These are phyloP conservation scores for Stictocephala bisonia DNA, from an alignment of 2,888 invertebrate species.

Conservation along the genomic window DNA sequence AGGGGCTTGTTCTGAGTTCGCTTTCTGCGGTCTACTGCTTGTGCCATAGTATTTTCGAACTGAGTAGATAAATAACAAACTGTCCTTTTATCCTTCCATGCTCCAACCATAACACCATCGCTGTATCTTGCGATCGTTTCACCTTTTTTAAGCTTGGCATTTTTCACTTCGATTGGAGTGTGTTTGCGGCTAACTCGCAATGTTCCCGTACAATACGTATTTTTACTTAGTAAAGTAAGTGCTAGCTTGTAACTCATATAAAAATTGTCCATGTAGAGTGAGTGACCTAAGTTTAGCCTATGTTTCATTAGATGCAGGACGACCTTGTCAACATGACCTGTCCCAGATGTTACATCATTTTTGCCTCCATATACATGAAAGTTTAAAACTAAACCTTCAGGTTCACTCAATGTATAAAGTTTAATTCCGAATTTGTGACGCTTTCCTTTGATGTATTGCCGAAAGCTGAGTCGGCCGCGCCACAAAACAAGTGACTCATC, in stretches of 20 bases:
- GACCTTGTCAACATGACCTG: constrained; percentile 43
- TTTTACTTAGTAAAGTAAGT: not conserved
- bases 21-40: not conserved
- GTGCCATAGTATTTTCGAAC: not conserved
- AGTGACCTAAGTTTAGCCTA: not conserved
- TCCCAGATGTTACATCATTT: constrained; percentile 54
- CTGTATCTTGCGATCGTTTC: constrained; percentile 11
- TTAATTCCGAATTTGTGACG: constrained; percentile 16
- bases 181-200: constrained; percentile 56
- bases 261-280: constrained; percentile 30
- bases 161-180: constrained; percentile 28
- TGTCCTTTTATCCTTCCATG: constrained; percentile 18
- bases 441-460: constrained; percentile 9
- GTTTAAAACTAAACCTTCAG: not conserved
- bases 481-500: constrained; percentile 25
- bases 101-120: not conserved
- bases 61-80: too few species aligned
- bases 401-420: too few species aligned
- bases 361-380: not conserved
- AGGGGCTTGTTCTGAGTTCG: not conserved
- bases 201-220: constrained; percentile 63
- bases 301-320: constrained; percentile 26
- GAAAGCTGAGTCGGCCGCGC: constrained; percentile 1
- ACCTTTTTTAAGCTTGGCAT: constrained; percentile 39
- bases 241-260: constrained; percentile 4